phyloP scores from a whole-genome alignment of 1,140 invertebrate genomes.

The Cataglyphis hispanica region DNA sequence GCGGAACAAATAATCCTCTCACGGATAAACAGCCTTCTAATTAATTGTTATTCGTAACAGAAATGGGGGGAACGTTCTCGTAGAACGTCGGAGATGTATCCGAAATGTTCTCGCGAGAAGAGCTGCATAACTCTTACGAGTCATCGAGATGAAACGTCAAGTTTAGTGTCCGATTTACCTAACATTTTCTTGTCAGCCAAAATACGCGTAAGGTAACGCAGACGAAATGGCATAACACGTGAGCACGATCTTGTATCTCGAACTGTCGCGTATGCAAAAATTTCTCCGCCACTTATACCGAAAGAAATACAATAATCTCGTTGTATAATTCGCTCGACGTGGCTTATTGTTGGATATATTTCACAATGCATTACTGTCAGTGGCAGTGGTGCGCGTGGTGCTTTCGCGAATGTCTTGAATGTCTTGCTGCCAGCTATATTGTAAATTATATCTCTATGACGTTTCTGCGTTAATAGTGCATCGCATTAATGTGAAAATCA shows the following conservation, averaged over 20 bases:
- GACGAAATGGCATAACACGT: not conserved
- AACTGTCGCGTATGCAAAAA: slow-evolving; percentile 45
- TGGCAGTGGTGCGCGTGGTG: slow-evolving; percentile 34
- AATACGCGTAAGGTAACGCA: slow-evolving; percentile 47
- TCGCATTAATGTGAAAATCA: not conserved
- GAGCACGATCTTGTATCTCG: not conserved
- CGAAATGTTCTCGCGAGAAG: not conserved
- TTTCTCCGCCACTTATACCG: slow-evolving; percentile 15
- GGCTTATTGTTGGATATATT: slow-evolving; percentile 61
- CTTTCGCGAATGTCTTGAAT: slow-evolving; percentile 58
- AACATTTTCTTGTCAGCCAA: not conserved
- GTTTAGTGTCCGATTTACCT: not conserved
- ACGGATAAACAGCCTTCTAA: not conserved
- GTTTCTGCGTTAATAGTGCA: slow-evolving; percentile 43
- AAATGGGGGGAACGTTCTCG: not conserved
- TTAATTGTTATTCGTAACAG: slow-evolving; percentile 25
- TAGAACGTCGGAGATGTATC: not conserved
- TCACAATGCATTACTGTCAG: slow-evolving; percentile 61
- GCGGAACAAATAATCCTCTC: not conserved
- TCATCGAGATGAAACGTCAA: not conserved
- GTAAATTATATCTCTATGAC: slow-evolving; percentile 59
- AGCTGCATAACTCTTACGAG: not conserved
- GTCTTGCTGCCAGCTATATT: slow-evolving; percentile 33
- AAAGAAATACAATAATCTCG: slow-evolving; percentile 57
- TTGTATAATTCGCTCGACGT: slow-evolving; percentile 47